A percentile compares a stretch with the other conserved stretches of the same genome.
Evolutionary conservation across 2,113 vertebrate species (phyloP).

Genomic region (Carettochelys insculpta): DNA sequence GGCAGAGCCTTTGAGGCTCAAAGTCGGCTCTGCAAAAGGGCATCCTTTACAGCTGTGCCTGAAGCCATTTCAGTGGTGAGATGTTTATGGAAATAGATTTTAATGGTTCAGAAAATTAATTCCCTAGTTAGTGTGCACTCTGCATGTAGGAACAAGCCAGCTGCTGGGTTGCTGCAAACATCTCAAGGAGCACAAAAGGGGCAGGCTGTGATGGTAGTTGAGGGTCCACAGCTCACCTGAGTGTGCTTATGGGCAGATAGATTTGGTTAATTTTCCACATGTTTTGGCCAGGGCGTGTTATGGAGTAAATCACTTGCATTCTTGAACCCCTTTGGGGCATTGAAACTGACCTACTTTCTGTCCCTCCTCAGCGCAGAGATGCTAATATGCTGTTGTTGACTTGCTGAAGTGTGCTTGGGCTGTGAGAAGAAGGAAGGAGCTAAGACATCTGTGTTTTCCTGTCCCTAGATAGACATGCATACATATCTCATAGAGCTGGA

Average conservation of each 20-base stretch:
- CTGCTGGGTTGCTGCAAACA: not conserved
- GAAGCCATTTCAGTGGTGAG: not conserved
- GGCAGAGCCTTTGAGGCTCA: not conserved
- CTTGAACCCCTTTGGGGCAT: not conserved
- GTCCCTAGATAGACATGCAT: too few species aligned
- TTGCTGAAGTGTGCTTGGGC: not conserved
- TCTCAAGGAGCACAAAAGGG: rapidly evolving
- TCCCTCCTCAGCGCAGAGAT: not conserved
- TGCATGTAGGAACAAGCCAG: rapidly evolving
- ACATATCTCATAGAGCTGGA: too few species aligned
- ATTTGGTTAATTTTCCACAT: not conserved
- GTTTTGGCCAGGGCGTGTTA: not conserved
- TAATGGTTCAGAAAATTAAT: not conserved
- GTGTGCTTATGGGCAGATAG: not conserved
- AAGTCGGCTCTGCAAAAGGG: not conserved
- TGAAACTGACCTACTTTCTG: rapidly evolving
- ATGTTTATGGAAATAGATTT: not conserved
- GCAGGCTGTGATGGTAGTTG: rapidly evolving
- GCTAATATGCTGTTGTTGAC: not conserved
- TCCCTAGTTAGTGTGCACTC: rapidly evolving
- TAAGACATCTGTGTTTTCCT: not conserved
- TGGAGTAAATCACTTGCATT: not conserved
- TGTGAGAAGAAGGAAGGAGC: not conserved
- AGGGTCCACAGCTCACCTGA: not conserved
- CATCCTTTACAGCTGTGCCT: not conserved